Percentiles rank a stretch among this genome's conserved stretches.
These are phyloP conservation scores for Embidobia sp. DNA, from an alignment of 2,888 invertebrate species.

Conservation along the genomic window DNA sequence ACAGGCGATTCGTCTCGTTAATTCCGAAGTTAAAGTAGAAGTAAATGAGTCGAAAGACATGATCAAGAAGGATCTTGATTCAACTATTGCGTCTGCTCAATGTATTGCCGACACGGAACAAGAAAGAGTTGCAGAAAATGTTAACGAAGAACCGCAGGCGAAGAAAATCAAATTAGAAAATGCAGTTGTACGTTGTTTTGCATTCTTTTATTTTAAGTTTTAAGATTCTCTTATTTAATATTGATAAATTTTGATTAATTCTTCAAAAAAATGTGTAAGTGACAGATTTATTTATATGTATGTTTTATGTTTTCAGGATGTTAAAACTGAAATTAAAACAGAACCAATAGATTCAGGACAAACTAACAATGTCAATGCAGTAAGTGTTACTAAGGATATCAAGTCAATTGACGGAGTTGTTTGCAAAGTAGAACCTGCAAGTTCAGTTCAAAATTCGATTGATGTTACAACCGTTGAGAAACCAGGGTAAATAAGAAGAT, in stretches of 20 bases:
- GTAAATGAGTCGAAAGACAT: constrained; percentile 82
- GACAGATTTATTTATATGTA: not conserved
- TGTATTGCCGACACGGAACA: constrained; percentile 83
- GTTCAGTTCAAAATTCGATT: constrained; percentile 81
- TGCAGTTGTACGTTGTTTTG: constrained; percentile 38
- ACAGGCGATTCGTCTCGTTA: not conserved
- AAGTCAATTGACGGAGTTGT: constrained; percentile 82
- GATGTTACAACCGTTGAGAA: constrained; percentile 70
- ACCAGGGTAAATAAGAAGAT: constrained; percentile 62
- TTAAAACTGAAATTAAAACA: constrained; percentile 83
- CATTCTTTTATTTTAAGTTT: constrained; percentile 3
- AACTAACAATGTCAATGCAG: constrained; percentile 79
- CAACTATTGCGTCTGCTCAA: constrained; percentile 85
- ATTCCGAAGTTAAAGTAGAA: constrained; percentile 67
- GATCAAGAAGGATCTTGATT: constrained; percentile 85
- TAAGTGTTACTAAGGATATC: constrained; percentile 79
- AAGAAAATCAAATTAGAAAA: constrained; percentile 76
- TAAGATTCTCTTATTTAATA: not conserved
- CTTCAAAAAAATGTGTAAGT: too few species aligned
- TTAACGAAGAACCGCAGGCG: constrained; percentile 54
- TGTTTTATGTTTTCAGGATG: constrained; percentile 80
- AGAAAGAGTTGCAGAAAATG: constrained; percentile 68
- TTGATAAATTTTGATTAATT: not conserved
- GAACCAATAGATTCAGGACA: constrained; percentile 78
- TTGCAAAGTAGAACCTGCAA: constrained; percentile 82